These are phyloP conservation scores for Apantesis nais DNA, from an alignment of 2,888 invertebrate species.

Conservation along the genomic window DNA sequence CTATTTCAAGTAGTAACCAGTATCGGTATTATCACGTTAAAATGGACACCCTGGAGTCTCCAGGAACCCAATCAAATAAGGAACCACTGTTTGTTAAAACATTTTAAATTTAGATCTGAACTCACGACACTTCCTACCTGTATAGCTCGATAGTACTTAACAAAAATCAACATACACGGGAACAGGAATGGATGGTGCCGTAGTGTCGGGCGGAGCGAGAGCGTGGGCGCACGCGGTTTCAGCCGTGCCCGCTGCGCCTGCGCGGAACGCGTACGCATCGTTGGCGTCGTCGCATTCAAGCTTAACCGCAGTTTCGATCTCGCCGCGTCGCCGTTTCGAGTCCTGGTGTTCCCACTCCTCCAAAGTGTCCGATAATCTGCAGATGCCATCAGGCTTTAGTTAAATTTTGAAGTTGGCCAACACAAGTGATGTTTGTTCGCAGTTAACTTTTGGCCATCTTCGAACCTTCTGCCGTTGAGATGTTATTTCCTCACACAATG, in stretches of 20 bases:
- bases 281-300: constrained; percentile 90
- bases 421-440: neutral
- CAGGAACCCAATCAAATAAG: constrained; percentile 28
- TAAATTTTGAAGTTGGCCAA: constrained; percentile 11
- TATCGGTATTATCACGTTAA: constrained; percentile 3
- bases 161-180: constrained; percentile 58
- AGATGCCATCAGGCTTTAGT: constrained; percentile 59
- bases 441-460: constrained; percentile 1
- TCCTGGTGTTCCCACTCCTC: constrained; percentile 82
- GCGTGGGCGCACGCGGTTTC: constrained; percentile 70
- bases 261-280: constrained; percentile 88
- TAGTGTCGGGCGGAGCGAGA: constrained; percentile 41
- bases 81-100: constrained; percentile 5
- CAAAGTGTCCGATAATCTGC: constrained; percentile 79
- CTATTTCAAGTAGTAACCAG: neutral
- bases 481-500: neutral
- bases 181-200: constrained; percentile 50
- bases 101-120: constrained; percentile 27
- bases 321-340: constrained; percentile 83
- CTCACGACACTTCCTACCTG: constrained; percentile 16
- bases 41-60: constrained; percentile 48
- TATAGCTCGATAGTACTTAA: constrained; percentile 3
- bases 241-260: constrained; percentile 68
- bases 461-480: constrained; percentile 1
- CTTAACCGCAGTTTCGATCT: constrained; percentile 88